Evolutionary conservation across 2,797 vertebrate genomes (phyloP), one percentile per base, ranked within the genome.

Genomic region (Morus bassanus): DNA sequence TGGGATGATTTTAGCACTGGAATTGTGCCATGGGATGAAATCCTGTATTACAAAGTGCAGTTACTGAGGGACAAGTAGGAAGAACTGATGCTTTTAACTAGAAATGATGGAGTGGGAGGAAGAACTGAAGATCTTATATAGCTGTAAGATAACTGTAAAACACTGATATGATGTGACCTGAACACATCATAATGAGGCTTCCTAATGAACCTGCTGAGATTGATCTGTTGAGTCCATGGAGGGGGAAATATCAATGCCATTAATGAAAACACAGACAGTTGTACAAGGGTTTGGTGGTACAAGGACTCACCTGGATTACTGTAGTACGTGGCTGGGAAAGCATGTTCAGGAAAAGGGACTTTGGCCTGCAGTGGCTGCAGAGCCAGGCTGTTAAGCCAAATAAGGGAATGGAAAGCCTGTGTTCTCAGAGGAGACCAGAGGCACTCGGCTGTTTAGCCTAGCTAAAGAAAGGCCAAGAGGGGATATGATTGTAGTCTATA

Each of bases 401-500:
- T 94, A 96, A 94, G 94, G 95, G 90, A 95, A 95, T 94, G 89
- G 89, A 96, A 91, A 96, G 85, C 74, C 74, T 95, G 70, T 59
- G 43, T 48, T 96, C 91, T 95, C 94, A 21, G 69, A 96, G 95
- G 88, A 94, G 73, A 93, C 93, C 93, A 94, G 80, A 95, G 90
- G 85, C 93, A 69, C 88, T 96, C 51, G 24, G 50, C 86, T 95
- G 89, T 94, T 95, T 88, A 95, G 94, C 92, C 96, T 81, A 13
- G 61, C 92, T 95, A 94, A 92, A 88, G 96, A 95, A 96, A 97
- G 95, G 91, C 94, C 95, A 93, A 94, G 73, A 96, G 90, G 96
- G 95, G 91, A 95, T 97, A 96, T 93, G 93, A 90, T 89, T 93
- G 90, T 95, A 95, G 85, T 93, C 96, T 97, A 96, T 96, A 97